A percentile compares a stretch with the other conserved stretches of the same genome.
These are phyloP conservation scores for Mustela lutreola DNA, from an alignment of 2,113 vertebrate species.

Conservation along the genomic window DNA sequence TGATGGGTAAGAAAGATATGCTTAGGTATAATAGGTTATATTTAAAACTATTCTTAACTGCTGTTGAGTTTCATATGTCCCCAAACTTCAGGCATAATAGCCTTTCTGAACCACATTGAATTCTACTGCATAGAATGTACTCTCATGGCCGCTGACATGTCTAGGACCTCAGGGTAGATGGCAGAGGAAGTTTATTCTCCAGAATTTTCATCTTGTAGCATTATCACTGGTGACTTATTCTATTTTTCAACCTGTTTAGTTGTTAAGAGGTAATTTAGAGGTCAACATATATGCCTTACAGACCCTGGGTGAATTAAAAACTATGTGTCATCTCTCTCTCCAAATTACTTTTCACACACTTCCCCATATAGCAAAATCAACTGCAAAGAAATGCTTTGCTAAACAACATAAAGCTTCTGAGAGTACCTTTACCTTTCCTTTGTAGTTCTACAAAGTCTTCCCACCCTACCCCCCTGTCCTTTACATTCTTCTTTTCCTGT, in stretches of 20 bases:
- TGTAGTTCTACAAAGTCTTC: background rate
- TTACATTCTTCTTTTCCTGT: background rate
- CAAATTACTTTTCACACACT: background rate
- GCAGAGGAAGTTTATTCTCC: background rate
- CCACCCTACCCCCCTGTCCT: background rate
- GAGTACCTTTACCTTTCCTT: background rate
- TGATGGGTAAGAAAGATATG: background rate
- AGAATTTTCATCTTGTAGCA: background rate
- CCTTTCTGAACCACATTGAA: background rate
- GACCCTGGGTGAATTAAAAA: background rate
- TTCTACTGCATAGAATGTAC: background rate
- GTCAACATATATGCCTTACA: background rate
- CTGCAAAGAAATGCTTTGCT: background rate
- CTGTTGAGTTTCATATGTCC: background rate
- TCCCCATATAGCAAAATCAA: background rate
- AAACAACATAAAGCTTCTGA: background rate
- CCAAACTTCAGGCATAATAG: background rate
- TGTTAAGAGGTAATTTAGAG: background rate
- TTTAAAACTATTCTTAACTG: conserved; percentile 6
- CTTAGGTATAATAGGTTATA: background rate
- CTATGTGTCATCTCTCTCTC: background rate
- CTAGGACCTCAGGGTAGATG: background rate
- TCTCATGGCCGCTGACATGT: background rate
- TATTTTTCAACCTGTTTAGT: background rate
- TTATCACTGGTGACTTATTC: background rate